phyloP scores from a whole-genome alignment of 2,888 invertebrate genomes.

The Amphipyra berbera region DNA sequence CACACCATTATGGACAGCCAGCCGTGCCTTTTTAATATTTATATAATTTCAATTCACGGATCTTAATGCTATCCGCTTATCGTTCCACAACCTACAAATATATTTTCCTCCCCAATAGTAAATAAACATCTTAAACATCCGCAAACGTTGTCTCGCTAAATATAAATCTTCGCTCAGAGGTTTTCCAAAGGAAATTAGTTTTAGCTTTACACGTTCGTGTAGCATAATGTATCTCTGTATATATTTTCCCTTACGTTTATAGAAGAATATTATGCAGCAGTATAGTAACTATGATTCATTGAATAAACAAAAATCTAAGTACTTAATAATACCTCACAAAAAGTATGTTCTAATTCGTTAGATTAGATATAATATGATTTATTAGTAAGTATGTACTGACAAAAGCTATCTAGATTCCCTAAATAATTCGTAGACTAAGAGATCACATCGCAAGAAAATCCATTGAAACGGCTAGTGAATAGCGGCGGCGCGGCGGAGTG shows the following conservation, averaged over 20 bases:
- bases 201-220: conserved; percentile 4
- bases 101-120: conserved; percentile 13
- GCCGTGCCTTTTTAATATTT: no score
- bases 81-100: conserved; percentile 8
- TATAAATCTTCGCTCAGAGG: conserved; percentile 25
- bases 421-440: conserved; percentile 19
- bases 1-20: no score
- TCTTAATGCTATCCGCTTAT: conserved; percentile 1
- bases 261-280: no score
- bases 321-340: no score
- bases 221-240: neutral
- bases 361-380: no score
- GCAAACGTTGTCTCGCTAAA: conserved; percentile 20
- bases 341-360: no score
- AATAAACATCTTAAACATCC: conserved; percentile 21
- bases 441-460: conserved; percentile 24
- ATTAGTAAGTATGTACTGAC: neutral
- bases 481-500: conserved; percentile 13
- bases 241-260: neutral
- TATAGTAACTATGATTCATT: no score
- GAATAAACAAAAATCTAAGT: no score
- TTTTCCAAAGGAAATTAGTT: conserved; percentile 37
- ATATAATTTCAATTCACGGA: neutral
- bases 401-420: conserved; percentile 5
- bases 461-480: conserved; percentile 30